Evolutionary conservation across 2,113 vertebrate genomes (phyloP).

Genomic region (Catharus bicknelli): DNA sequence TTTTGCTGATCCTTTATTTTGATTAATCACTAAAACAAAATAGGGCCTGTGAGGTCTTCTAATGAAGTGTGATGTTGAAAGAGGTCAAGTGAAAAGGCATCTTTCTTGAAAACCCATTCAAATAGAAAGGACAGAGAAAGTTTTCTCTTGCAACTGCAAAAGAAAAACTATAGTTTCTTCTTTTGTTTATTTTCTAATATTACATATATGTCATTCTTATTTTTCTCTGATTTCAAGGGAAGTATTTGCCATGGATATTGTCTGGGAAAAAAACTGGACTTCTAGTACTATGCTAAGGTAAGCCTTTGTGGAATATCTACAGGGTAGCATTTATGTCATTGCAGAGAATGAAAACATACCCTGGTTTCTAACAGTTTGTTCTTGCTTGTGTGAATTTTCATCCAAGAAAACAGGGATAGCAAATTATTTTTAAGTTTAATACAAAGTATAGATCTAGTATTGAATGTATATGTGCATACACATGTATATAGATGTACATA

Average conservation of each 20-base stretch:
- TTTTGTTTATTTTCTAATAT: background rate
- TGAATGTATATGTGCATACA: background rate
- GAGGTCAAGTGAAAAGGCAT: background rate
- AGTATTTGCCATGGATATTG: background rate
- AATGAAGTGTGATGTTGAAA: background rate
- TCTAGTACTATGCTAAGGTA: background rate
- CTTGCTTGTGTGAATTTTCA: background rate
- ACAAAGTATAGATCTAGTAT: background rate
- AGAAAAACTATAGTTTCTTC: background rate
- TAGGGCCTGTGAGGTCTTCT: background rate
- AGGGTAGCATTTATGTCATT: background rate
- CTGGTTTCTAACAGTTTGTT: background rate
- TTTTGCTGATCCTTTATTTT: background rate
- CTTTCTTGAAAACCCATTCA: background rate
- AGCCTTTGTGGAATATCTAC: background rate
- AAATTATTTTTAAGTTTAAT: background rate
- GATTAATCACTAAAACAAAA: background rate
- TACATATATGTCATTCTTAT: background rate
- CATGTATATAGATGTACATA: accelerated
- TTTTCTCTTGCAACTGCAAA: background rate
- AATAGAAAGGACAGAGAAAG: background rate
- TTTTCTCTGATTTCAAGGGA: background rate
- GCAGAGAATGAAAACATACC: background rate
- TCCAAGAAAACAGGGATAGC: background rate
- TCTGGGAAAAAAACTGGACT: background rate